Percentiles rank a stretch among this genome's conserved stretches.
phyloP scores from a whole-genome alignment of 1,140 invertebrate genomes.

The Nasonia longicornis region DNA sequence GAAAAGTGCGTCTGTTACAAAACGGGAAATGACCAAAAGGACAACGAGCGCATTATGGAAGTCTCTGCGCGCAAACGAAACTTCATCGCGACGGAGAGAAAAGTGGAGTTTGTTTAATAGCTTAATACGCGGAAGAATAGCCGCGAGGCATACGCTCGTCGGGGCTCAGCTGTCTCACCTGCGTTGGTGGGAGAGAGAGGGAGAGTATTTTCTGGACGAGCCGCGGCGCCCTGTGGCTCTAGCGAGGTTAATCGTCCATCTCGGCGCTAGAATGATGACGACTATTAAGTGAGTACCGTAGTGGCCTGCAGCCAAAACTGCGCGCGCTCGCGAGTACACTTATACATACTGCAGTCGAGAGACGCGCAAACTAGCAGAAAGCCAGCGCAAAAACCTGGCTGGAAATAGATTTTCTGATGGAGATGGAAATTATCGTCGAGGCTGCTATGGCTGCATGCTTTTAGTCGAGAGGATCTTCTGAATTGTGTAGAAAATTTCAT shows the following conservation, averaged over 20 bases:
- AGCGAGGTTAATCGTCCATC: constrained; percentile 39
- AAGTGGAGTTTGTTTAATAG: constrained; percentile 45
- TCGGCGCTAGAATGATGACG: constrained; percentile 46
- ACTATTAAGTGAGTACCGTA: constrained; percentile 43
- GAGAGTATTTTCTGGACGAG: constrained; percentile 14
- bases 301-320: constrained; percentile 36
- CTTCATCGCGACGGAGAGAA: constrained; percentile 1
- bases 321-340: background rate
- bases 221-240: constrained; percentile 14
- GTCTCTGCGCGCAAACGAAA: constrained; percentile 19
- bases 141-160: background rate
- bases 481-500: background rate
- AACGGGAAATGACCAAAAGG: background rate
- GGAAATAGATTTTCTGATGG: constrained; percentile 26
- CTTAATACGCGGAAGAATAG: constrained; percentile 23
- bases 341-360: background rate
- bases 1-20: background rate
- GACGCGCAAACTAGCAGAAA: constrained; percentile 18
- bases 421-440: background rate
- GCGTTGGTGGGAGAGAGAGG: background rate
- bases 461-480: background rate
- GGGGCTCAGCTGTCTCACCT: constrained; percentile 25
- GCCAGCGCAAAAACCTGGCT: background rate
- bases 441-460: background rate
- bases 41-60: background rate